Evolutionary conservation across 2,888 invertebrate genomes (phyloP).

Genomic region (Acronicta alni): DNA sequence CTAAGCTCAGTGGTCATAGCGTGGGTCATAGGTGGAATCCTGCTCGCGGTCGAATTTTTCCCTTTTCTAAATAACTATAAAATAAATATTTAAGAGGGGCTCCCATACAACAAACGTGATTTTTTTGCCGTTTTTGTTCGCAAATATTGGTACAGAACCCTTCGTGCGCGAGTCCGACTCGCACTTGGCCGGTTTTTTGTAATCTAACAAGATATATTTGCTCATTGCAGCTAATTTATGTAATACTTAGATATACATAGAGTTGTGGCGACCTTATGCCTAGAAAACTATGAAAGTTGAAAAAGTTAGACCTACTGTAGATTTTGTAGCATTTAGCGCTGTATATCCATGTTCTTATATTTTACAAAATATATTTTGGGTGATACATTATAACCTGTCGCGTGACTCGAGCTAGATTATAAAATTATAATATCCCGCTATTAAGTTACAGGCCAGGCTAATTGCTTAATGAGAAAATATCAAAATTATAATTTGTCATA

Average conservation of each 20-base stretch:
- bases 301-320: not conserved
- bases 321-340: constrained; percentile 6
- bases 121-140: too few species aligned
- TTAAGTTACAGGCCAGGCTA: constrained; percentile 11
- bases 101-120: too few species aligned
- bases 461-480: constrained; percentile 27
- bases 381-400: not conserved
- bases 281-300: constrained; percentile 3
- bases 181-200: too few species aligned
- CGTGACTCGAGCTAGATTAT: constrained; percentile 5
- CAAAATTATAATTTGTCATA: constrained; percentile 22
- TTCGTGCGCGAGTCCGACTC: too few species aligned
- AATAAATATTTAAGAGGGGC: too few species aligned
- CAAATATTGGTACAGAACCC: too few species aligned
- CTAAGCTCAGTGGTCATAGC: too few species aligned
- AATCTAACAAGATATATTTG: constrained; percentile 8
- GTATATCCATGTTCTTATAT: too few species aligned
- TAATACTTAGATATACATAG: not conserved
- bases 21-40: too few species aligned
- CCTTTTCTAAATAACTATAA: too few species aligned
- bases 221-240: constrained; percentile 1
- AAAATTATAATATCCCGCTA: not conserved
- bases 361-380: constrained; percentile 6
- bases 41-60: too few species aligned
- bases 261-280: constrained; percentile 1